These are phyloP conservation scores for Phymatocera aterrima DNA, from an alignment of 2,888 invertebrate species.

Conservation along the genomic window DNA sequence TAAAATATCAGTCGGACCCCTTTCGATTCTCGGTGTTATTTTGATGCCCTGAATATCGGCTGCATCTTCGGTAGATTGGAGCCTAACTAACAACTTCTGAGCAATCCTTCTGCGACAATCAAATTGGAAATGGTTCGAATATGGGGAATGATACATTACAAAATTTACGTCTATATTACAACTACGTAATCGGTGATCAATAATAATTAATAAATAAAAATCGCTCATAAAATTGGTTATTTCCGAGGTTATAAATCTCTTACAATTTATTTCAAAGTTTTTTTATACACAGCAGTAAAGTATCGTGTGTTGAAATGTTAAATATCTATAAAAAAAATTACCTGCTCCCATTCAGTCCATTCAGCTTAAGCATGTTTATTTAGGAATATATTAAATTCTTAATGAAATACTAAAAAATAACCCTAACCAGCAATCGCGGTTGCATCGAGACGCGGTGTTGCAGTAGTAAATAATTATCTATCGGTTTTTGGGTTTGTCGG, in stretches of 20 bases:
- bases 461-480: neutral
- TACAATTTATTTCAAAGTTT: neutral
- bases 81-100: slow-evolving; percentile 27
- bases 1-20: slow-evolving; percentile 89
- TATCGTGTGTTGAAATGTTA: neutral
- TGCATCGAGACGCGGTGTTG: neutral
- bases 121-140: neutral
- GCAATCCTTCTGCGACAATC: neutral
- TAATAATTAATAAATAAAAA: neutral
- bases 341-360: slow-evolving; percentile 23
- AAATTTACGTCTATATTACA: neutral
- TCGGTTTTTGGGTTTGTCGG: neutral
- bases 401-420: neutral
- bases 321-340: neutral
- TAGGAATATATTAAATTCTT: neutral
- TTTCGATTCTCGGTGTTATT: slow-evolving; percentile 83
- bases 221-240: neutral
- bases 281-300: neutral
- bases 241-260: neutral
- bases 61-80: slow-evolving; percentile 32
- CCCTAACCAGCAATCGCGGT: neutral
- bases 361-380: slow-evolving; percentile 36
- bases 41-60: slow-evolving; percentile 73
- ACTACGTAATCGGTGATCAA: neutral
- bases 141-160: neutral